These are phyloP conservation scores for Cinara cedri DNA, from an alignment of 2,888 invertebrate genomes.

Conservation along the genomic window DNA sequence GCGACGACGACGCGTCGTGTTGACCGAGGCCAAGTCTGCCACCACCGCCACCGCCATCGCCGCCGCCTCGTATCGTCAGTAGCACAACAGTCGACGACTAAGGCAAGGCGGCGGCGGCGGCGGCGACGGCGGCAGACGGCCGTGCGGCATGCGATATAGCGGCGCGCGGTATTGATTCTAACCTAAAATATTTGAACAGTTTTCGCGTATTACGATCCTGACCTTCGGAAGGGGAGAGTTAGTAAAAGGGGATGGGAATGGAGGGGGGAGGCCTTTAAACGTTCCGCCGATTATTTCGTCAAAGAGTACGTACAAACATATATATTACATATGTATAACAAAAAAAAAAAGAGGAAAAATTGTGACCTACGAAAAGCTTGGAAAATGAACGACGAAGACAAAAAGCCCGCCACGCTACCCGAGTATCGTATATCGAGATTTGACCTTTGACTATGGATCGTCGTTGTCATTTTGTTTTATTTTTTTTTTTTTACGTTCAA, in stretches of 20 bases:
- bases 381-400: not conserved
- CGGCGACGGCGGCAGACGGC: not conserved
- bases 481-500: slow-evolving; percentile 17
- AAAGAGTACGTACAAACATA: not conserved
- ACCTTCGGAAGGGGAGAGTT: not conserved
- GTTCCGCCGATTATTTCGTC: slow-evolving; percentile 25
- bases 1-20: too few species aligned
- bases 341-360: slow-evolving; percentile 1
- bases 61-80: not conserved
- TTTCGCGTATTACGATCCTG: slow-evolving; percentile 29
- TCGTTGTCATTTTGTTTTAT: not conserved
- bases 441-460: not conserved
- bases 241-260: not conserved
- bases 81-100: not conserved
- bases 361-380: not conserved
- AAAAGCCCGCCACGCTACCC: not conserved
- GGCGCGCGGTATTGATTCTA: slow-evolving; percentile 39
- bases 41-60: not conserved
- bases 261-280: slow-evolving; percentile 9
- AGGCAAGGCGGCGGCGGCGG: slow-evolving; percentile 12
- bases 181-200: slow-evolving; percentile 47
- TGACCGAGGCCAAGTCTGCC: slow-evolving; percentile 20
- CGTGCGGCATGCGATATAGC: not conserved
- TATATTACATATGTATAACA: too few species aligned
- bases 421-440: not conserved